phyloP scores from a whole-genome alignment of 2,888 invertebrate species.

The Sthenelais limicola region DNA sequence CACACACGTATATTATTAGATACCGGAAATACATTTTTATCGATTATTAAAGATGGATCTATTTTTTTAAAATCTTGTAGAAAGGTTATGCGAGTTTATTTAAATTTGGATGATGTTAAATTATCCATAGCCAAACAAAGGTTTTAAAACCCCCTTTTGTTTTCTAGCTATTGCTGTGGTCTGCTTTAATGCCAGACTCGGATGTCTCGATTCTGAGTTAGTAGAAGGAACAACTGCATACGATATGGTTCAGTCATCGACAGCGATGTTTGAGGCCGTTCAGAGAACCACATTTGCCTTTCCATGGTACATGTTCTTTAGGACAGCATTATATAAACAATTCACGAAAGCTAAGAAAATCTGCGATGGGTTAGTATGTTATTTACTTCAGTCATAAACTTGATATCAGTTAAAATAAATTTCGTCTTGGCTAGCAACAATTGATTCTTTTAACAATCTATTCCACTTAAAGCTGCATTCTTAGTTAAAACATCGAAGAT shows the following conservation, averaged over 20 bases:
- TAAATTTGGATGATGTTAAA: too few species aligned
- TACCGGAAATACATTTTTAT: too few species aligned
- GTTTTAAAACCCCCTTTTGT: too few species aligned
- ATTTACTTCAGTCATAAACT: neutral
- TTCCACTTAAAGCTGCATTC: too few species aligned
- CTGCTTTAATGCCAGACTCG: conserved; percentile 68
- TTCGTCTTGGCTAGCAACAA: neutral
- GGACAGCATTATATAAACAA: conserved; percentile 55
- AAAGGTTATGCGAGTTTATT: too few species aligned
- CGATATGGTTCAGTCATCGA: conserved; percentile 62
- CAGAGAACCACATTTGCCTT: conserved; percentile 63
- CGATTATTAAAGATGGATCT: too few species aligned
- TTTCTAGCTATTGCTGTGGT: conserved; percentile 64
- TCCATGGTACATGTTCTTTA: conserved; percentile 63
- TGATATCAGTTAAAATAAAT: neutral
- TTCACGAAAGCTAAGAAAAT: conserved; percentile 52
- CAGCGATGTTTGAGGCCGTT: conserved; percentile 63
- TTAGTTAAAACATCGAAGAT: too few species aligned
- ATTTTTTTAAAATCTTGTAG: too few species aligned
- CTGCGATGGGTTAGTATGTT: conserved; percentile 44
- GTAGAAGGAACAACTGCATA: conserved; percentile 54
- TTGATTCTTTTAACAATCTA: too few species aligned
- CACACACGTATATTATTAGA: too few species aligned
- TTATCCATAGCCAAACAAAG: too few species aligned
- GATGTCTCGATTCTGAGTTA: conserved; percentile 57